phyloP scores from a whole-genome alignment of 2,797 vertebrate genomes.

The Rhinogobio ventralis region DNA sequence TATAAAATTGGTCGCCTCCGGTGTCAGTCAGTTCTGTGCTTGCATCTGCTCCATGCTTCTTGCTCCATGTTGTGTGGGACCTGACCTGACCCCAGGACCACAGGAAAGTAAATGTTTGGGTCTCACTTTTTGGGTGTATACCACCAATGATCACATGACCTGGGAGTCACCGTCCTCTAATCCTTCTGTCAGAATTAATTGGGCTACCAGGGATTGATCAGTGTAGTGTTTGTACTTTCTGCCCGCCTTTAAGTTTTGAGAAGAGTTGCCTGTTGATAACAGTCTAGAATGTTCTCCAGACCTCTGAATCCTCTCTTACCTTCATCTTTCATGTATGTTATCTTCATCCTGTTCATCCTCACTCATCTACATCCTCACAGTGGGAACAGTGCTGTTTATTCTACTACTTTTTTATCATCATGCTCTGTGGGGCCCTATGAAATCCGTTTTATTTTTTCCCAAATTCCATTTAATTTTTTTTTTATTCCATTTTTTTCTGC shows the following conservation, averaged over 20 bases:
- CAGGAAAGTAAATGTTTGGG: conserved; percentile 56
- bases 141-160: conserved; percentile 74
- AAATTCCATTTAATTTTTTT: no score
- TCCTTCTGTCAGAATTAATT: conserved; percentile 80
- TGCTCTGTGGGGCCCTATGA: not conserved
- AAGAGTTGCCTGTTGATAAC: conserved; percentile 53
- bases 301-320: conserved; percentile 50
- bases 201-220: conserved; percentile 74
- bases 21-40: conserved; percentile 18
- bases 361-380: not conserved
- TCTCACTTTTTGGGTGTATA: conserved; percentile 60
- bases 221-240: conserved; percentile 53
- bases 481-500: no score
- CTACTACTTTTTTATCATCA: conserved; percentile 31
- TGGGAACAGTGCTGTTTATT: conserved; percentile 20
- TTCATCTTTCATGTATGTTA: conserved; percentile 49
- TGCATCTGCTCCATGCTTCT: not conserved
- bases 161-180: conserved; percentile 74
- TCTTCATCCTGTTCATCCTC: conserved; percentile 33
- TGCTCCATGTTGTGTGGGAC: conserved; percentile 28
- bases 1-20: not conserved
- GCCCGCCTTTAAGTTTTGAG: conserved; percentile 19
- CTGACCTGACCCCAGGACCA: conserved; percentile 56
- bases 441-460: no score
- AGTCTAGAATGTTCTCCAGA: conserved; percentile 57